Conservation (phyloP, 2,797 vertebrate species). For the Propithecus perrieri region DNA sequence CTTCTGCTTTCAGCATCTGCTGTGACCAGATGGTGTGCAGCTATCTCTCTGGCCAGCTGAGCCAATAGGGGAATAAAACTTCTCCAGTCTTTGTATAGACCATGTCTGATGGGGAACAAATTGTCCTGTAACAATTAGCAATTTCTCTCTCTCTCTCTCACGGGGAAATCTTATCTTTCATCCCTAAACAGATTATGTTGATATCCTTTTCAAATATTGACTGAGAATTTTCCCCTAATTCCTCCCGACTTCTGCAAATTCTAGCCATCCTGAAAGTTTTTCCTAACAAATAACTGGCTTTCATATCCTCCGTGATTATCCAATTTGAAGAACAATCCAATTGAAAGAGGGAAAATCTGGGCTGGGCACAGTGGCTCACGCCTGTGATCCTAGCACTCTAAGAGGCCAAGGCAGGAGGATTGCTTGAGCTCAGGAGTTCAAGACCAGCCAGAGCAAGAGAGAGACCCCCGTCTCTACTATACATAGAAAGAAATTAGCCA, state of each 20-base stretch:
- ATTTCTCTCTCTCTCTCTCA: neutral
- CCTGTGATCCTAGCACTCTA: too few relatives aligned
- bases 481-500: too few relatives aligned
- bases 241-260: neutral
- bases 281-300: neutral
- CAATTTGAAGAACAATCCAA: constrained; percentile 38
- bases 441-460: too few relatives aligned
- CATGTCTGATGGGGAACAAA: neutral
- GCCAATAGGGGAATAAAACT: neutral
- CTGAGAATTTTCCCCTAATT: neutral
- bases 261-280: neutral
- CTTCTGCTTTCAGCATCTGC: constrained; percentile 62
- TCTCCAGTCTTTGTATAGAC: neutral
- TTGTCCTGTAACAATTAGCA: neutral
- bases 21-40: constrained; percentile 52
- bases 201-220: constrained; percentile 42
- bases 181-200: neutral
- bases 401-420: too few relatives aligned
- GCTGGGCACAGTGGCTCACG: too few relatives aligned
- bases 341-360: neutral
- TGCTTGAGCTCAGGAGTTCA: too few relatives aligned
- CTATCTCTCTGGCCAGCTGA: constrained; percentile 11
- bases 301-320: neutral
- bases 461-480: too few relatives aligned
- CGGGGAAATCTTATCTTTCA: constrained; percentile 25